Percentiles rank a stretch among this genome's conserved stretches.
These are phyloP conservation scores for Augochlora pura DNA, from an alignment of 1,140 invertebrate species.

Conservation along the genomic window DNA sequence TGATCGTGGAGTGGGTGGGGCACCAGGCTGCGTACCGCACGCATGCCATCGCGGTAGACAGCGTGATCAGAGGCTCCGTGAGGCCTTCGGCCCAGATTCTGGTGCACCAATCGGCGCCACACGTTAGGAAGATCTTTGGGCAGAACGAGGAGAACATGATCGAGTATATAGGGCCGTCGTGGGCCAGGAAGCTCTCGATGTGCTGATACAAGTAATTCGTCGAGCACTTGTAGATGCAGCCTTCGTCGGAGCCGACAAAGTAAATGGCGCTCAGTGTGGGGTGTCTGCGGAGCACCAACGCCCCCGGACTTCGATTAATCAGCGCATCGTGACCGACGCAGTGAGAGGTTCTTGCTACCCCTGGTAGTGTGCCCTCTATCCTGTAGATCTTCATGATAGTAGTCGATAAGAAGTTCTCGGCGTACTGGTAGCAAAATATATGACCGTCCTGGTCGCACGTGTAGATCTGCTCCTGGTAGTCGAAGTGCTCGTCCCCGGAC, in stretches of 20 bases:
- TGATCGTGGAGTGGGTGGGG: conserved; percentile 90
- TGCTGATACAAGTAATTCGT: conserved; percentile 84
- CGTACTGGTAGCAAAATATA: conserved; percentile 63
- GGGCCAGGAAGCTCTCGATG: conserved; percentile 87
- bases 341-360: conserved; percentile 71
- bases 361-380: conserved; percentile 83
- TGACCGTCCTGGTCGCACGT: conserved; percentile 72
- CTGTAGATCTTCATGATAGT: conserved; percentile 84
- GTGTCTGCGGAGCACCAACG: conserved; percentile 84
- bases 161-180: conserved; percentile 88
- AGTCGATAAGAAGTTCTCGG: conserved; percentile 80
- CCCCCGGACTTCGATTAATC: conserved; percentile 82
- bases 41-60: conserved; percentile 81
- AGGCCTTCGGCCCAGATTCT: conserved; percentile 88
- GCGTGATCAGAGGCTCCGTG: conserved; percentile 83
- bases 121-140: conserved; percentile 87
- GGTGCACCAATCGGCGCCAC: conserved; percentile 90
- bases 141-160: conserved; percentile 91
- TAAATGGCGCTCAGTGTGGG: conserved; percentile 85
- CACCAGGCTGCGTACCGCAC: conserved; percentile 88
- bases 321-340: conserved; percentile 75
- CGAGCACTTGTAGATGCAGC: conserved; percentile 89
- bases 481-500: conserved; percentile 62
- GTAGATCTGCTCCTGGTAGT: conserved; percentile 69
- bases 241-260: conserved; percentile 91